Evolutionary conservation across 2,797 vertebrate genomes (phyloP), one percentile per base, ranked within the genome.

Genomic region (Echiichthys vipera): DNA sequence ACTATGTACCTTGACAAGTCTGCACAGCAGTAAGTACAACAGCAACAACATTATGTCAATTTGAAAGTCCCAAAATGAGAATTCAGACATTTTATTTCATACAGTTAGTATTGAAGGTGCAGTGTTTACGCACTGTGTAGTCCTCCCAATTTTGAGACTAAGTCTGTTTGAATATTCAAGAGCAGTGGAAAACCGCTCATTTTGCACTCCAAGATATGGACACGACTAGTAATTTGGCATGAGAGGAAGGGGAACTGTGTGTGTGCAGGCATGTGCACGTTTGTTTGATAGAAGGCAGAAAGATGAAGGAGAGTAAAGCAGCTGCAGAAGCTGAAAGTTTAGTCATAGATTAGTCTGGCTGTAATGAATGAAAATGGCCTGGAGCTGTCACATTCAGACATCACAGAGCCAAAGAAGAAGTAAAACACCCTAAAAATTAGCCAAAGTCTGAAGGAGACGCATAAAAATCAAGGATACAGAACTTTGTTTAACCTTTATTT

Each of bases 121-220:
- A 54, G 53, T 27, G 6, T 80, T 78, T 55, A 47, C 68, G 59
- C 61, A 13, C 18, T 5, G 22, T 53, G 43, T 29, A 3, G 46
- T 70, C 62, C 50, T 63, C 49, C 53, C 37, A 4, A 40, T 66
- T 64, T 42, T 51, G 13, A 74, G 62, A 66, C 42, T 4, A 37
- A 71, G 54, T 45, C 62, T 42, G 24, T 56, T 46, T 83, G 74
- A 86, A 89, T 80, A 82, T 87, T 87, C 79, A 83, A 27, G 79
- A 73, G 68, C 32, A 6, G 24, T 5, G 80, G 82, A 88, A 89
- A 89, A 71, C 79, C 88, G 77, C 69, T 84, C 66, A 87, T 88
- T 87, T 87, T 65, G 54, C 64, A 57, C 85, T 88, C 80, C 29
- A 72, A 85, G 63, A 80, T 82, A 65, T 71, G 80, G 84, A 83